These are phyloP conservation scores for Sigmodon hispidus DNA, from an alignment of 2,113 vertebrate genomes.

Conservation along the genomic window DNA sequence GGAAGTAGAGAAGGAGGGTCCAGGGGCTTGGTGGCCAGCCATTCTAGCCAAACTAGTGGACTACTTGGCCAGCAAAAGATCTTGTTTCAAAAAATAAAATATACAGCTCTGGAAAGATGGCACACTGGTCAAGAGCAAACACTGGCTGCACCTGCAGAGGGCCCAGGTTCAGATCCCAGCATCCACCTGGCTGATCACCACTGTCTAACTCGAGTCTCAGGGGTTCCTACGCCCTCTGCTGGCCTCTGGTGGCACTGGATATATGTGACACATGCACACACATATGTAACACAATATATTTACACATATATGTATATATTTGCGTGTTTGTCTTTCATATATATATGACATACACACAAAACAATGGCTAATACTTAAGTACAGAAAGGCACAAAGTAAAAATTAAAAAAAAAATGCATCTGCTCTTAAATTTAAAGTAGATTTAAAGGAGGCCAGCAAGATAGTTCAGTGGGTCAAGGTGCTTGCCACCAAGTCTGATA, in stretches of 20 bases:
- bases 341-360: neutral
- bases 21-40: neutral
- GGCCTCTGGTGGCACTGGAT: neutral
- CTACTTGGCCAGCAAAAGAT: neutral
- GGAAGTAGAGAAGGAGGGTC: too few species aligned
- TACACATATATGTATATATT: too few species aligned
- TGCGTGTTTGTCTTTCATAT: too few species aligned
- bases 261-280: neutral
- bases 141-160: neutral
- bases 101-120: neutral
- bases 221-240: neutral
- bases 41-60: neutral
- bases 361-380: neutral
- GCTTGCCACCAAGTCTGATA: neutral
- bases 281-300: too few species aligned
- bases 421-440: neutral
- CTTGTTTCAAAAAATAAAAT: neutral
- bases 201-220: neutral
- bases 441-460: neutral
- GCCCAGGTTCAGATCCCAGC: neutral
- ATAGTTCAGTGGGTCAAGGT: neutral
- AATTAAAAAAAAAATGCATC: neutral
- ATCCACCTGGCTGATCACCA: neutral
- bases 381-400: neutral
- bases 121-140: neutral